Base-by-base conservation (phyloP, 2,113 vertebrate species). In the Desmodus rotundus region DNA sequence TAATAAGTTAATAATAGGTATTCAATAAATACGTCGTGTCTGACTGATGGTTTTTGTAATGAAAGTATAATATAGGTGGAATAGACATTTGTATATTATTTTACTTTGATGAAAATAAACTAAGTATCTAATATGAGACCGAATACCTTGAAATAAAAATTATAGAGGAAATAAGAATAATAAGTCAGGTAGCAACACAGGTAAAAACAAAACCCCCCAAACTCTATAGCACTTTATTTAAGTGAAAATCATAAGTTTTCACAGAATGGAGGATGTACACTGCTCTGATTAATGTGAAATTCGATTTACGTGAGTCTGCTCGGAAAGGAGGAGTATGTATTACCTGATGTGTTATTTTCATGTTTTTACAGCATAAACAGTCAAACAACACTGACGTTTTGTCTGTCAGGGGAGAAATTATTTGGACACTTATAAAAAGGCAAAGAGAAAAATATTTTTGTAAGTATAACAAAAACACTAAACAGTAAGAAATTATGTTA, bases 291-390 rank as follows among this genome's bases (percentile, higher is more conserved):
- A 96, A 86, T 47, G 50, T 87, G 47, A 93, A 93, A 95, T 95
- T 89, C 3, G 19, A 88, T 96, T 95, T 96, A 86, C 41, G 92
- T 92, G 90, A 65, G 13, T 91, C 65, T 94, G 89, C 56, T 73
- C 63, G 52, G 77, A 58, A 97, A 96, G 47, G 47, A 52, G 33
- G n/a, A 80, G 52, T 96, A 67, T 88, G 58, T 92, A 95, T 85
- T 74, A 92, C 80, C 82, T 81, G 90, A 80, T 90, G 33, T 87
- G 33, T 83, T 96, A 95, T 96, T 84, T 84, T 96, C 80, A 84
- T 87, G 52, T 95, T 96, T 97, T 94, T 92, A 96, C 7, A 95
- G 78, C 28, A 84, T 65, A 67, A 86, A 95, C 22, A 93, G 70
- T 70, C 72, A 89, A 96, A 93, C 45, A 87, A 56, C 47, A 82